Conservation (phyloP, 2,888 invertebrate species). For the Tupiocoris notatus region DNA sequence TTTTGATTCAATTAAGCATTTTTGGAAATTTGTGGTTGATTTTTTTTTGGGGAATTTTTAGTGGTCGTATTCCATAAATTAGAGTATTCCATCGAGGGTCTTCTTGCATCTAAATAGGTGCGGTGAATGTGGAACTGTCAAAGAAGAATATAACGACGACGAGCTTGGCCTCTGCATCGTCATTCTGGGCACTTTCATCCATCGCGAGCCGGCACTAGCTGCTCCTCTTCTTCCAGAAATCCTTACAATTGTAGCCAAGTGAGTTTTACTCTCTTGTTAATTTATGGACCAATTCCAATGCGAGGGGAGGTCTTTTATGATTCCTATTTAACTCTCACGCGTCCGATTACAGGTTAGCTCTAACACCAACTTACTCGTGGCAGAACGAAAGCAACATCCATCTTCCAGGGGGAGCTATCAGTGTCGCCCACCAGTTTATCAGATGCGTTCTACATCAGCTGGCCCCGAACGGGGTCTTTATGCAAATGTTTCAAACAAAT, state of each 20-base stretch:
- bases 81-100: no score
- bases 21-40: no score
- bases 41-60: no score
- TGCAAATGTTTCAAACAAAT: conserved; percentile 90
- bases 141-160: conserved; percentile 94
- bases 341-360: conserved; percentile 71
- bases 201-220: conserved; percentile 92
- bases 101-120: no score
- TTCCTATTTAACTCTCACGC: background rate
- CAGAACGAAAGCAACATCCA: conserved; percentile 83
- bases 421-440: conserved; percentile 95
- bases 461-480: conserved; percentile 94
- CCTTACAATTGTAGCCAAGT: conserved; percentile 84
- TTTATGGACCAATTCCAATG: background rate
- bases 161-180: conserved; percentile 92
- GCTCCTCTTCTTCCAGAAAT: conserved; percentile 91
- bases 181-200: conserved; percentile 91
- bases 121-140: conserved; percentile 83
- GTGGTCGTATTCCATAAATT: no score
- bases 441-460: conserved; percentile 95
- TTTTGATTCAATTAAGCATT: no score
- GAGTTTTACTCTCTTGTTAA: conserved; percentile 51
- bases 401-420: conserved; percentile 89
- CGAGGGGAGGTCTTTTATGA: no score
- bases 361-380: conserved; percentile 81